Evolutionary conservation across 2,797 vertebrate genomes (phyloP).

Genomic region (Poeciliopsis presidionis): DNA sequence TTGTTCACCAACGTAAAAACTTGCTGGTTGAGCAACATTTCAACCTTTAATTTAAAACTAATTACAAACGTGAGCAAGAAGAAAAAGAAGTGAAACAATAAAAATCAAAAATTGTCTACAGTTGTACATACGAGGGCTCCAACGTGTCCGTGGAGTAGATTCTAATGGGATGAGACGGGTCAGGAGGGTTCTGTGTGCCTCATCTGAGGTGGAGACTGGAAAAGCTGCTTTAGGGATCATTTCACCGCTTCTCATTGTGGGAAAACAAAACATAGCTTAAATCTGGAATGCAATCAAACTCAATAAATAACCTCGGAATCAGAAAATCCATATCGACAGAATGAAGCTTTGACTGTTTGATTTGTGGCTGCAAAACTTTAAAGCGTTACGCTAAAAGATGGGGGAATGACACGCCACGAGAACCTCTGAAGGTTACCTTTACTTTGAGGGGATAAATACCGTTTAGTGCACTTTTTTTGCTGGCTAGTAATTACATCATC

Average conservation of each 20-base stretch:
- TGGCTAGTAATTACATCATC: constrained; percentile 84
- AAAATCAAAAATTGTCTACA: constrained; percentile 65
- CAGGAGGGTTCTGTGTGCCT: constrained; percentile 38
- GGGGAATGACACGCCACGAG: constrained; percentile 66
- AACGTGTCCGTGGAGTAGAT: constrained; percentile 53
- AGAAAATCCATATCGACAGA: not conserved
- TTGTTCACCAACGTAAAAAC: constrained; percentile 83
- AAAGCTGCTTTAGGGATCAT: constrained; percentile 45
- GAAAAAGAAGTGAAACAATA: constrained; percentile 42
- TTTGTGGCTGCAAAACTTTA: constrained; percentile 65
- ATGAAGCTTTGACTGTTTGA: constrained; percentile 2
- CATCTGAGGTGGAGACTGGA: constrained; percentile 24
- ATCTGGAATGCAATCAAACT: constrained; percentile 77
- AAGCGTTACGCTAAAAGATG: constrained; percentile 58
- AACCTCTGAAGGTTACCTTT: constrained; percentile 61
- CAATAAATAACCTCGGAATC: constrained; percentile 49
- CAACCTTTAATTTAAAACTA: constrained; percentile 71
- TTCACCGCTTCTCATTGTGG: constrained; percentile 62
- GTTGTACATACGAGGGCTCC: constrained; percentile 62
- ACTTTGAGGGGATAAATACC: constrained; percentile 42
- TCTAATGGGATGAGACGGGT: constrained; percentile 42
- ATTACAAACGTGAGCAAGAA: constrained; percentile 62
- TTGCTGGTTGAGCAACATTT: constrained; percentile 94
- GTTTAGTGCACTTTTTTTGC: constrained; percentile 78
- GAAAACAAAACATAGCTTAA: constrained; percentile 67